Percentiles rank a stretch among this genome's conserved stretches.
phyloP scores from a whole-genome alignment of 2,113 vertebrate genomes.

The Scophthalmus maximus region DNA sequence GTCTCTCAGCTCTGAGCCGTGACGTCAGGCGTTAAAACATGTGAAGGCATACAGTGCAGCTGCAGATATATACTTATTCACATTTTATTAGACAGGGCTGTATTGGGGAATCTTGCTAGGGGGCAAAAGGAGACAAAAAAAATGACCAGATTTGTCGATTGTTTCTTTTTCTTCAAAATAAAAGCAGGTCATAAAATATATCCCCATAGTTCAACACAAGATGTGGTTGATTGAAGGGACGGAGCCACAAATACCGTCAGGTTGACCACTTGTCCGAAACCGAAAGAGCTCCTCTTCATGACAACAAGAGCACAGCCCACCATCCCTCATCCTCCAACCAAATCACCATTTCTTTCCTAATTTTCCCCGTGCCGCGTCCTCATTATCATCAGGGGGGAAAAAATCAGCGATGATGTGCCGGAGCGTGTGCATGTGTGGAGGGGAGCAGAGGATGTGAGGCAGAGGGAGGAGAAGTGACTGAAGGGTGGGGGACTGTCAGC shows the following conservation, averaged over 20 bases:
- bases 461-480: slow-evolving; percentile 49
- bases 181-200: slow-evolving; percentile 9
- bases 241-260: slow-evolving; percentile 9
- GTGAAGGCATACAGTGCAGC: neutral
- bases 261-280: slow-evolving; percentile 46
- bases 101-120: slow-evolving; percentile 4
- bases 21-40: slow-evolving; percentile 7
- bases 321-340: slow-evolving; percentile 22
- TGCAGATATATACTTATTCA: slow-evolving; percentile 20
- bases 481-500: slow-evolving; percentile 46
- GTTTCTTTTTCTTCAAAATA: slow-evolving; percentile 30
- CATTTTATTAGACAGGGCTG: neutral
- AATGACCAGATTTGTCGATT: neutral
- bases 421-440: slow-evolving; percentile 28
- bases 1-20: slow-evolving; percentile 40
- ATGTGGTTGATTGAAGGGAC: slow-evolving; percentile 23
- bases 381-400: slow-evolving; percentile 64
- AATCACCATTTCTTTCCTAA: slow-evolving; percentile 43
- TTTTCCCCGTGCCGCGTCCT: slow-evolving; percentile 44
- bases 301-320: slow-evolving; percentile 36
- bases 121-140: neutral
- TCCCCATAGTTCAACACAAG: too few relatives aligned
- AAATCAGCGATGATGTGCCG: slow-evolving; percentile 54
- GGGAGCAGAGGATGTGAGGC: slow-evolving; percentile 28
- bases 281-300: slow-evolving; percentile 41